Base-by-base conservation (phyloP, 2,888 invertebrate genomes). In the Cecidostiba fungosa region DNA sequence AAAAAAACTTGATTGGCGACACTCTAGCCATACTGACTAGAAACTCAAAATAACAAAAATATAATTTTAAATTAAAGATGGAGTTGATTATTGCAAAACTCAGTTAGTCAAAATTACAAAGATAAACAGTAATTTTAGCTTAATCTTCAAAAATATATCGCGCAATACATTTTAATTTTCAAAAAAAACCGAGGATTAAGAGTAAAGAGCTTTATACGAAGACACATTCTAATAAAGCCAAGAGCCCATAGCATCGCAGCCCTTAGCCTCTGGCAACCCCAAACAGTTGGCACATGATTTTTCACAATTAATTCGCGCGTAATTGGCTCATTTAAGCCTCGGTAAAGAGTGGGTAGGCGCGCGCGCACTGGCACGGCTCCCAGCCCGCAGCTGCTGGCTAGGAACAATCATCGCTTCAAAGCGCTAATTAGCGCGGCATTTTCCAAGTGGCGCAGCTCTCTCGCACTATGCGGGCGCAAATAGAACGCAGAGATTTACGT, bases 351-450 rank as follows among this genome's bases (percentile, higher is more conserved):
- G 62, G 39, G 70, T 23, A 50, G 50, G 29, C 23, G n/a, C 1
- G 50, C 14, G 16, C 23, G 70, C 29, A 36, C 70, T 72, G 29
- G 72, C 72, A 43, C 72, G 8, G 39, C n/a, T 39, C 39, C 72
- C 50, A 29, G 59, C 83, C 83, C 77, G 83, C 83, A 83, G 83
- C 83, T 59, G 77, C 43, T 74, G 66, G 50, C 85, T 85, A 87
- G 85, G 87, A 88, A 88, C 88, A 89, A 85, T 87, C 83, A 84
- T 89, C 89, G 89, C 89, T 88, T 90, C 89, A 89, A 89, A 90
- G 89, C 89, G 88, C 90, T 91, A 91, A 91, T 90, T 90, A 91
- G 90, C 89, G 88, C 88, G 88, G 88, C 89, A 89, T 90, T 90
- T 89, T 89, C 90, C 89, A 87, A 88, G 82, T 86, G 82, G 87